phyloP scores from a whole-genome alignment of 2,797 vertebrate species.

The Sphenodon punctatus region DNA sequence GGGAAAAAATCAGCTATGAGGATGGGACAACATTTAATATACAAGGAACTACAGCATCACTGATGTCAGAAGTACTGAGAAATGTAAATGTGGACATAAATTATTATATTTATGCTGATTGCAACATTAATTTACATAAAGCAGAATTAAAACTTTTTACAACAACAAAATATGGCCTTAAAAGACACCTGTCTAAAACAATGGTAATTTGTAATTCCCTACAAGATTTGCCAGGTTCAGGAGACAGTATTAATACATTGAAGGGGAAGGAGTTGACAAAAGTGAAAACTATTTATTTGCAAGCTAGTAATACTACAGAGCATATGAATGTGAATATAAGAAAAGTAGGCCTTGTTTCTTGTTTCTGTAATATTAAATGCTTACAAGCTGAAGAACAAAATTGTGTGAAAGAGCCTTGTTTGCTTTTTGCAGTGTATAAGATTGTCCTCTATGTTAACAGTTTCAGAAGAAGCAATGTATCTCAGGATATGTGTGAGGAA shows the following conservation, averaged over 20 bases:
- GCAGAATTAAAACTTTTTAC: background rate
- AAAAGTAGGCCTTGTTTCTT: constrained; percentile 13
- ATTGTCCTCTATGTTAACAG: background rate
- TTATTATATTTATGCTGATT: background rate
- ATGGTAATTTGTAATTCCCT: fast-evolving
- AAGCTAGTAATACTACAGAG: constrained; percentile 27
- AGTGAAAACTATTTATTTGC: constrained; percentile 10
- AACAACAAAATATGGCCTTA: background rate
- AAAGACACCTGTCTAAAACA: background rate
- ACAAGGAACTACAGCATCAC: background rate
- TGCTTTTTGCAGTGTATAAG: too few species aligned
- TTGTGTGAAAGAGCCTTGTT: background rate
- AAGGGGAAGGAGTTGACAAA: background rate
- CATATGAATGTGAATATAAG: constrained; percentile 7
- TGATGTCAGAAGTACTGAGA: background rate
- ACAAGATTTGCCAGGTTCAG: background rate
- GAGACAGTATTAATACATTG: background rate
- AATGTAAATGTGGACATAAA: background rate
- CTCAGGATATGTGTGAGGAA: constrained; percentile 2
- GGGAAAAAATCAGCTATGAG: constrained; percentile 4
- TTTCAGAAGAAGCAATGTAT: constrained; percentile 16
- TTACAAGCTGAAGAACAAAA: background rate
- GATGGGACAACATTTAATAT: fast-evolving
- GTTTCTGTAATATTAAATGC: constrained; percentile 9
- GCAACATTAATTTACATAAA: background rate